Percentiles rank a stretch among this genome's conserved stretches.
Conservation (phyloP, 2,888 invertebrate genomes). For the Nomada fabriciana region DNA sequence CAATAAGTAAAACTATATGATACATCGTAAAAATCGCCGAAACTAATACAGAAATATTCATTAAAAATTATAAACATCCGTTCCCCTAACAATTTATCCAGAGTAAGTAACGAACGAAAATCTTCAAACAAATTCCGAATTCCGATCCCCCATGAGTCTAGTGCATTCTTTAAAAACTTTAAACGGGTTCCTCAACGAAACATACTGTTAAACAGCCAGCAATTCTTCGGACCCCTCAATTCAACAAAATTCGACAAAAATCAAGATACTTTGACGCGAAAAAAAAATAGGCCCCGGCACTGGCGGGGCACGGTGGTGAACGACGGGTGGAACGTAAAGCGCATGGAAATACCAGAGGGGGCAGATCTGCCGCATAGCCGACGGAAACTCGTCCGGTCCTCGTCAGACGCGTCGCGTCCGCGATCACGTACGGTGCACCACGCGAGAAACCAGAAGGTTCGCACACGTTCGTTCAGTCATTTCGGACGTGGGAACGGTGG, state of each 20-base stretch:
- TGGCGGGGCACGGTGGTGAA: conserved; percentile 45
- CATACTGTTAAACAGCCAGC: no score
- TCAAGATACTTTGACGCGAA: conserved; percentile 4
- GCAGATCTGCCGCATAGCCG: conserved; percentile 74
- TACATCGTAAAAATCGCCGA: not conserved
- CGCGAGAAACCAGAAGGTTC: conserved; percentile 52
- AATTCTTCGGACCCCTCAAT: no score
- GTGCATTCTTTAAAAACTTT: no score
- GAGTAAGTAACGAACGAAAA: not conserved
- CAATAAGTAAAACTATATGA: not conserved
- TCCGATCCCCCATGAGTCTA: not conserved
- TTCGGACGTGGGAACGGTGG: conserved; percentile 52
- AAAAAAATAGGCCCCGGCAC: conserved; percentile 27
- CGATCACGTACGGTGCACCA: conserved; percentile 69
- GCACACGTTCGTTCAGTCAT: conserved; percentile 61
- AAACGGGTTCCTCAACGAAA: no score
- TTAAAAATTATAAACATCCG: not conserved
- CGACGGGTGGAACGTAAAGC: conserved; percentile 40
- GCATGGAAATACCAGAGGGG: conserved; percentile 64
- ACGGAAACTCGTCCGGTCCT: conserved; percentile 63
- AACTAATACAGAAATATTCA: not conserved
- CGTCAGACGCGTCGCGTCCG: conserved; percentile 75
- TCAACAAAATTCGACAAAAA: no score
- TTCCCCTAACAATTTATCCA: not conserved
- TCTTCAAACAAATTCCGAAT: not conserved